Conservation (phyloP, 2,888 invertebrate species). For the Sceliomorpha sp. region DNA sequence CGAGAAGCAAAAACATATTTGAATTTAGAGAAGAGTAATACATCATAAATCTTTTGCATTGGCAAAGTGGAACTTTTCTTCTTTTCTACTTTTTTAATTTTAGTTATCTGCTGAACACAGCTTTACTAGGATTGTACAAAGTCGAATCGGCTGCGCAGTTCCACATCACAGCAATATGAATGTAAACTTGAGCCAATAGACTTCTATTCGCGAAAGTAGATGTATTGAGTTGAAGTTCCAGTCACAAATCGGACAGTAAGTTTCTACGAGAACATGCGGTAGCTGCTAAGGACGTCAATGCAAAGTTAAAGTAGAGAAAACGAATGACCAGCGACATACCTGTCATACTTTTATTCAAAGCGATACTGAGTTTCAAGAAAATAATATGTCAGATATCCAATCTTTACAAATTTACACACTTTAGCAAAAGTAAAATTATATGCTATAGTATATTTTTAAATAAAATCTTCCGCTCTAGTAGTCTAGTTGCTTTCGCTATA, state of each 20-base stretch:
- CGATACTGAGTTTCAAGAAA: not conserved
- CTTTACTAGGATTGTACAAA: not conserved
- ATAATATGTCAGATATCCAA: not conserved
- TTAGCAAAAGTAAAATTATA: no score
- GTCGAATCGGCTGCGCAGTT: not conserved
- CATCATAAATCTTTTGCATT: not conserved
- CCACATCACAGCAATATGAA: not conserved
- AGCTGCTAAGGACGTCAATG: not conserved
- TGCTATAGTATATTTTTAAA: no score
- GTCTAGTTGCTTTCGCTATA: no score
- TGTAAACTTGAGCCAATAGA: not conserved
- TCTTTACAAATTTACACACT: no score
- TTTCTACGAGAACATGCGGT: slow-evolving; percentile 2
- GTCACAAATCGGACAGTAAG: slow-evolving; percentile 1
- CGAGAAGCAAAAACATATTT: no score
- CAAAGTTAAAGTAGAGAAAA: not conserved
- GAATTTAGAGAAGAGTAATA: not conserved
- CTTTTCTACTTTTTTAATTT: not conserved
- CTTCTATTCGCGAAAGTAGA: not conserved
- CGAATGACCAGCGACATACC: slow-evolving; percentile 3
- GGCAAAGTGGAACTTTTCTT: not conserved
- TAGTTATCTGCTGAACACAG: not conserved
- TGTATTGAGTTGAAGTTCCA: slow-evolving; percentile 1
- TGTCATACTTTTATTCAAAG: slow-evolving; percentile 2
- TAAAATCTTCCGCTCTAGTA: no score